These are phyloP conservation scores for Latrodectus geometricus DNA, from an alignment of 1,140 invertebrate genomes.

Conservation along the genomic window DNA sequence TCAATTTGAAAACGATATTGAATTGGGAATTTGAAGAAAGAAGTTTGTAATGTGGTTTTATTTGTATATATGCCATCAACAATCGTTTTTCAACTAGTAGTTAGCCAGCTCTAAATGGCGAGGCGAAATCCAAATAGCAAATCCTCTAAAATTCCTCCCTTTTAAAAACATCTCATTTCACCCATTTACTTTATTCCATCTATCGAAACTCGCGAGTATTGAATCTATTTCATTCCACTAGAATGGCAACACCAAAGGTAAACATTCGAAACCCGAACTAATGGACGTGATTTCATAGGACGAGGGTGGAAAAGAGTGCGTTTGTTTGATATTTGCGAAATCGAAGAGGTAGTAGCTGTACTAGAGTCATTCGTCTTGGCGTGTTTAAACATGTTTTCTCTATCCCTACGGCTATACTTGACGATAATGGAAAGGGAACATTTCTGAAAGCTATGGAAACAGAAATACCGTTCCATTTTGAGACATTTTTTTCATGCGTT, in stretches of 20 bases:
- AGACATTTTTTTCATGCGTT: background rate
- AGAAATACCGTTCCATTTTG: background rate
- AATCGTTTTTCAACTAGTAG: too few species aligned
- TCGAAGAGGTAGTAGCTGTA: background rate
- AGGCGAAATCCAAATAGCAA: background rate
- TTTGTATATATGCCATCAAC: too few species aligned
- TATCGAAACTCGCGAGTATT: background rate
- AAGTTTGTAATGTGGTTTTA: too few species aligned
- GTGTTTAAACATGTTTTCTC: conserved; percentile 1
- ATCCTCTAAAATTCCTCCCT: background rate
- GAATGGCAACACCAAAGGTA: background rate
- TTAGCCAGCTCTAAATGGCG: background rate
- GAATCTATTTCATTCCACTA: background rate
- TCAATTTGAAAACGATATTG: too few species aligned
- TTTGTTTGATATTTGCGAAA: background rate
- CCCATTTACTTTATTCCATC: background rate
- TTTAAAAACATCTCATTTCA: background rate
- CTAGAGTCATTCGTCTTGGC: background rate
- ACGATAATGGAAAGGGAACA: background rate
- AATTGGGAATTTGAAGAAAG: too few species aligned
- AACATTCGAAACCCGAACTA: background rate
- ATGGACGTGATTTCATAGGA: background rate
- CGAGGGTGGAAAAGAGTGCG: background rate
- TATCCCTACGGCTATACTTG: background rate
- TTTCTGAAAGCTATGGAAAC: background rate